Evolutionary conservation across 2,888 invertebrate genomes (phyloP), one percentile per base, ranked within the genome.

Genomic region (Siphonodentalium dalli): DNA sequence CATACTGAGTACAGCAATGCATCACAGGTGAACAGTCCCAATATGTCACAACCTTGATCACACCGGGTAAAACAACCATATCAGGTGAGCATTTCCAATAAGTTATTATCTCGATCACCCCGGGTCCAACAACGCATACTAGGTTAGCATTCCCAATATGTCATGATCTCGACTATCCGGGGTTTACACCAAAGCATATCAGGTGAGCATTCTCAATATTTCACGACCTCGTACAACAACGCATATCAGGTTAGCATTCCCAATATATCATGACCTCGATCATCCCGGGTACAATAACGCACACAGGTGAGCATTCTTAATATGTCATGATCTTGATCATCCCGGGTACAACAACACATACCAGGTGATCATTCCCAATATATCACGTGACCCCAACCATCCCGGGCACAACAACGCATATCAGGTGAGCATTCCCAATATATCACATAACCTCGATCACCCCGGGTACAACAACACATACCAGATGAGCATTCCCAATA

Each of bases 381-480:
- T n/a, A n/a, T n/a, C n/a, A n/a, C n/a, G n/a, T n/a, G n/a, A n/a
- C n/a, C n/a, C n/a, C n/a, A n/a, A n/a, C n/a, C n/a, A n/a, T n/a
- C n/a, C n/a, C n/a, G n/a, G n/a, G n/a, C n/a, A n/a, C n/a, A n/a
- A n/a, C n/a, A n/a, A n/a, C n/a, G n/a, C n/a, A n/a, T n/a, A n/a
- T n/a, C n/a, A n/a, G n/a, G n/a, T n/a, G n/a, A n/a, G n/a, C n/a
- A n/a, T n/a, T n/a, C n/a, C n/a, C n/a, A n/a, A n/a, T n/a, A 75
- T 81, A 45, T 80, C 79, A 58, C 82, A 82, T 61, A 81, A 82
- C 55, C 68, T 82, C 6, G 81, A 80, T 54, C 82, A 82, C 57
- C 79, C 81, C 5, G 82, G 82, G 20, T 81, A 78, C 58, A 81
- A 80, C 64, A 82, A 82, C 58, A 72, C 79, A 33, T 81, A 78